Conservation (phyloP, 2,888 invertebrate genomes). For the Parochlus steinenii region DNA sequence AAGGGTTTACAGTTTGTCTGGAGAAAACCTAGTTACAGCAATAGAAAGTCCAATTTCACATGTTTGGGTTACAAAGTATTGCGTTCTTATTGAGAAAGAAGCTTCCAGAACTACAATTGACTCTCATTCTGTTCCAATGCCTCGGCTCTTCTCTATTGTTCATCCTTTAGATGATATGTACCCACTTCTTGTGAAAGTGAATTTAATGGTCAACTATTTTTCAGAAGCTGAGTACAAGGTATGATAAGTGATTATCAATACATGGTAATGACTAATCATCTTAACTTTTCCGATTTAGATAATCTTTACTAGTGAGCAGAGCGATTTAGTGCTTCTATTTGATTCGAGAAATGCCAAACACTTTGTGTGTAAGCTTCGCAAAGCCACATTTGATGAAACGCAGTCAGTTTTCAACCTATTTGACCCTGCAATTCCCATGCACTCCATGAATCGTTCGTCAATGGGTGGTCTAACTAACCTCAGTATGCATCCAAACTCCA, state of each 20-base stretch:
- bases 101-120: slow-evolving; percentile 26
- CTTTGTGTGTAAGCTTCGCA: slow-evolving; percentile 65
- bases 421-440: background rate
- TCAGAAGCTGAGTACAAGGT: slow-evolving; percentile 38
- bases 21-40: slow-evolving; percentile 67
- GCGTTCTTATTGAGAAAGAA: slow-evolving; percentile 66
- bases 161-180: slow-evolving; percentile 86
- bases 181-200: slow-evolving; percentile 58
- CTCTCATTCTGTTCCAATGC: slow-evolving; percentile 35
- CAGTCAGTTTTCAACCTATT: slow-evolving; percentile 26
- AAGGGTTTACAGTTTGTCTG: slow-evolving; percentile 59
- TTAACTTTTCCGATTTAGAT: slow-evolving; percentile 36
- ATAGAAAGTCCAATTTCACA: slow-evolving; percentile 66
- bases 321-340: slow-evolving; percentile 67
- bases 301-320: slow-evolving; percentile 57
- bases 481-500: no score
- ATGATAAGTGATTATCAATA: slow-evolving; percentile 6
- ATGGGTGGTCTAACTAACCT: slow-evolving; percentile 7
- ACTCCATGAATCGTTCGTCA: background rate
- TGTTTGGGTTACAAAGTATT: slow-evolving; percentile 73
- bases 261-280: background rate
- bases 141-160: slow-evolving; percentile 68
- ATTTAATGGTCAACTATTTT: slow-evolving; percentile 39
- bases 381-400: slow-evolving; percentile 56
- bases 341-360: slow-evolving; percentile 62